Evolutionary conservation across 2,888 invertebrate species (phyloP).

Genomic region (Epiblema foenella): DNA sequence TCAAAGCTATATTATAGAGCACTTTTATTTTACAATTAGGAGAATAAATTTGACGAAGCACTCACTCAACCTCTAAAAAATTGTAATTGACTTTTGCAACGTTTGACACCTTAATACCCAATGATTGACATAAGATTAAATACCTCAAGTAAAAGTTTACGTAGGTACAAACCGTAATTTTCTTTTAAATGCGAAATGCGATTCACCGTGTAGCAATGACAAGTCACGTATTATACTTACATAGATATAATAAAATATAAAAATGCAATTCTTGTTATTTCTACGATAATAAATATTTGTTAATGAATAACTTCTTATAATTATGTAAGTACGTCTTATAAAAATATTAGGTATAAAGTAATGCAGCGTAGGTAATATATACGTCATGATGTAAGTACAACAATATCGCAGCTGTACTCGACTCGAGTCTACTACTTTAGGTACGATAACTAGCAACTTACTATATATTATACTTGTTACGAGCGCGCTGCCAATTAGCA

Average conservation of each 20-base stretch:
- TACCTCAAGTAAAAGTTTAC: too few species aligned
- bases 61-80: too few species aligned
- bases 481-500: conserved; percentile 31
- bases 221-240: not conserved
- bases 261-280: not conserved
- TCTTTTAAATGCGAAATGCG: not conserved
- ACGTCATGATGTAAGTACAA: conserved; percentile 1
- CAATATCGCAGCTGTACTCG: conserved; percentile 8
- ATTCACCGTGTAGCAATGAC: not conserved
- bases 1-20: too few species aligned
- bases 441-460: conserved; percentile 19
- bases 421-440: conserved; percentile 14
- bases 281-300: not conserved
- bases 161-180: too few species aligned
- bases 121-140: too few species aligned
- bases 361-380: not conserved
- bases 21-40: too few species aligned
- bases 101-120: too few species aligned
- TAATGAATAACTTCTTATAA: not conserved
- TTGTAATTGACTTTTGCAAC: too few species aligned
- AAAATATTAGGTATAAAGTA: not conserved
- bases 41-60: too few species aligned
- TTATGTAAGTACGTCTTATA: not conserved
- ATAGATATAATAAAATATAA: not conserved
- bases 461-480: conserved; percentile 20